Conservation (phyloP, 2,888 invertebrate species). For the Lagria hirta region DNA sequence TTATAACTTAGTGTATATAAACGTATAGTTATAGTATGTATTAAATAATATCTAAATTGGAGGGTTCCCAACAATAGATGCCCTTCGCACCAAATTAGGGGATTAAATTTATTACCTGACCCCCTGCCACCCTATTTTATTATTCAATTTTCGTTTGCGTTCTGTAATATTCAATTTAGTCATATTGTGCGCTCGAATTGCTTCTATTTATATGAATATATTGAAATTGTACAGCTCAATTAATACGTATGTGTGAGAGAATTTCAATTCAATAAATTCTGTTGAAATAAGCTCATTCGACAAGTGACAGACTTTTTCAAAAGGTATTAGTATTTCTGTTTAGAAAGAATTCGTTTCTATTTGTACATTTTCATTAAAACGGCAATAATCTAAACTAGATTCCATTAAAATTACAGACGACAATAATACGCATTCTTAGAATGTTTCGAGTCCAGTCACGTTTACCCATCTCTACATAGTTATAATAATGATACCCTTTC, state of each 20-base stretch:
- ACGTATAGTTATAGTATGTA: conserved; percentile 8
- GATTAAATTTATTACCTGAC: conserved; percentile 43
- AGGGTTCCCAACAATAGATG: conserved; percentile 32
- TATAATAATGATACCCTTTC: conserved; percentile 45
- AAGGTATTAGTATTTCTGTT: conserved; percentile 3
- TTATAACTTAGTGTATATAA: too few species aligned
- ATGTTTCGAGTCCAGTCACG: conserved; percentile 43
- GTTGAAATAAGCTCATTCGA: conserved; percentile 31
- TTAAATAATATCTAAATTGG: conserved; percentile 20
- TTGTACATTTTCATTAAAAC: conserved; percentile 18
- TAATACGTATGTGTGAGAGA: conserved; percentile 39
- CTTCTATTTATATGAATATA: conserved; percentile 47
- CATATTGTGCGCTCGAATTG: conserved; percentile 46
- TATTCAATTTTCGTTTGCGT: conserved; percentile 48
- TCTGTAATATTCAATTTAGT: conserved; percentile 48
- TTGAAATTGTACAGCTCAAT: conserved; percentile 49
- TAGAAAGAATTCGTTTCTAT: conserved; percentile 12
- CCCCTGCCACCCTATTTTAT: conserved; percentile 41
- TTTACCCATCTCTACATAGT: conserved; percentile 42
- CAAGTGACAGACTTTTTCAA: conserved; percentile 9
- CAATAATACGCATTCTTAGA: conserved; percentile 38
- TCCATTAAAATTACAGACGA: conserved; percentile 26
- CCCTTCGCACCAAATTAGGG: conserved; percentile 41
- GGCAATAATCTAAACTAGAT: conserved; percentile 18
- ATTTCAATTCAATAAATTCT: conserved; percentile 37